Base-by-base conservation (phyloP, 2,888 invertebrate genomes). In the Pseudoips prasinana region DNA sequence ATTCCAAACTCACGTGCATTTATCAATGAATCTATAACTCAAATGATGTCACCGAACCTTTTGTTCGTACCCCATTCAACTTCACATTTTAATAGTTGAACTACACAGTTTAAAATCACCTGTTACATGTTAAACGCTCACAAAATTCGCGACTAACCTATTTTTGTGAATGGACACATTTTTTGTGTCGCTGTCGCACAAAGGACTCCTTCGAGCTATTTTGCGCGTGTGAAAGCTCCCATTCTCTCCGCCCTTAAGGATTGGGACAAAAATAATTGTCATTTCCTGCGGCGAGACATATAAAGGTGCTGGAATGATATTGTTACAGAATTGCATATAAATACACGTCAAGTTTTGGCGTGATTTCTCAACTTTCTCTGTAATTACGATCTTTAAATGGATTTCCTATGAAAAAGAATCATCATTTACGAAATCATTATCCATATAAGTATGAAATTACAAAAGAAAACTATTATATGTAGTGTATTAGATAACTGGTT, bases 211-310 rank as follows among this genome's bases (percentile, higher is more conserved):
- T 79, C 70, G 75, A 82, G 79, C 79, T 83, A 85, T 85, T 87
- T 81, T 75, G 80, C 79, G 73, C 83, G 79, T 83, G 80, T 86
- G 87, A 86, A 88, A 86, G 66, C 76, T 75, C 45, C 73, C 74
- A 78, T 82, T 85, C 80, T 78, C 70, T 76, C 68, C 70, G 67
- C 71, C 73, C 73, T 70, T 73, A 74, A 73, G 75, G 79, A 77
- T 71, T 77, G 75, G 65, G 73, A 75, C 80, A 80, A 76, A 83
- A 82, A 86, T 89, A 89, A 89, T 89, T 85, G 86, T 89, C 86
- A 87, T 88, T 87, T 89, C 89, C 89, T 89, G 89, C 82, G 86
- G 87, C 80, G 68, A 67, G 64, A 55, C 61, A 69, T 60, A 64
- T 64, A 65, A 64, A 64, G 61, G 55, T 58, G 46, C 42, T 54